These are phyloP conservation scores for Ptyas mucosa DNA, from an alignment of 2,113 vertebrate genomes.

Conservation along the genomic window DNA sequence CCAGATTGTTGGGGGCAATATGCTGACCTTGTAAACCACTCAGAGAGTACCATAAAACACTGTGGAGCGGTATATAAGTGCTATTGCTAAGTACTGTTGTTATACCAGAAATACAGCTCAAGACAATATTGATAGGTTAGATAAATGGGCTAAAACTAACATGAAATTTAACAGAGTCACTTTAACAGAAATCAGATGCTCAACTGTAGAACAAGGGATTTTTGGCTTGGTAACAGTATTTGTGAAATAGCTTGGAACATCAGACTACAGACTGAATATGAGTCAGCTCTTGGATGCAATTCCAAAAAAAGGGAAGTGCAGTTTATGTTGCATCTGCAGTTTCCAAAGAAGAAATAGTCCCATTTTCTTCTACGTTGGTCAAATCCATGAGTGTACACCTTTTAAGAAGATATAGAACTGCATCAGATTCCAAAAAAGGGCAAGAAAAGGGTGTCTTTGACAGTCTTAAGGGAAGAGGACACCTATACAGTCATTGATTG, in stretches of 20 bases:
- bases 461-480: not conserved
- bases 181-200: not conserved
- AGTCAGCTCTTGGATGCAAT: not conserved
- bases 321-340: not conserved
- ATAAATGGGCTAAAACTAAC: not conserved
- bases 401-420: not conserved
- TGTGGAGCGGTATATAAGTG: not conserved
- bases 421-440: not conserved
- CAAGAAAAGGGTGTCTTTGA: not conserved
- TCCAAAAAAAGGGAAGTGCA: not conserved
- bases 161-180: not conserved
- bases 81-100: not conserved
- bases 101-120: not conserved
- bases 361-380: not conserved
- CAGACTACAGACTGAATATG: not conserved
- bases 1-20: not conserved
- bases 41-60: not conserved
- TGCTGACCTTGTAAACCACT: not conserved
- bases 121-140: not conserved
- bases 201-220: not conserved
- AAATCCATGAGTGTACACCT: not conserved
- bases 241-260: not conserved
- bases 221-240: not conserved
- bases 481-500: not conserved
- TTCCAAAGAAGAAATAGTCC: not conserved